Base-by-base conservation (phyloP, 2,888 invertebrate species). In the Rhaphigaster nebulosa region DNA sequence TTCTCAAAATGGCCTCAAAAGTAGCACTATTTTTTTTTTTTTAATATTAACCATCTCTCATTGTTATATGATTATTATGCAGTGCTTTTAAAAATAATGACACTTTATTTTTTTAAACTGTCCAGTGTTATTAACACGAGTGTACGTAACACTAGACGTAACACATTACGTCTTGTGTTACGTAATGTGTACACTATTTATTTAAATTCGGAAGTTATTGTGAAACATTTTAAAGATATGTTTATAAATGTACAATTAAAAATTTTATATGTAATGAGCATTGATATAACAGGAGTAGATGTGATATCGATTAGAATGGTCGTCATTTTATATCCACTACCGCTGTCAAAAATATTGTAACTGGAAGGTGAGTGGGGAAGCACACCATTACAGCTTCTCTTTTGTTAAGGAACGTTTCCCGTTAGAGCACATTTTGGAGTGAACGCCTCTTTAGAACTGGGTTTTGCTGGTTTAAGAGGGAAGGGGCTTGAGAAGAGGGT, bases 371-470 rank as follows among this genome's bases (percentile, higher is more conserved):
- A 84, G 84, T 84, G 84, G 84, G 41, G 84, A 84, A 45, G 45
- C 84, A 84, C 41, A 84, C 84, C 84, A 84, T 84, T 84, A 84
- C 84, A 41, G 84, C 41, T 45, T 84, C 84, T 45, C 84, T 84
- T 84, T 84, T 84, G 84, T 84, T 84, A 45, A 84, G 84, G 84
- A 84, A 84, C 84, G 45, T 84, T 84, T 84, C 41, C 84, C 34
- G 84, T 84, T 84, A 84, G 84, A 45, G 84, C 12, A 84, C 84
- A 84, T 84, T 84, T 84, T 45, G 84, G 84, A 84, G 84, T 84
- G 84, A 84, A 45, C 84, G 84, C 84, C 84, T 84, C 84, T 84
- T 84, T 84, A 84, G 84, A 84, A 45, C 84, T 45, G 41, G 84
- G 84, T 84, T 84, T 84, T 84, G 84, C 41, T 84, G 41, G 41